phyloP scores from a whole-genome alignment of 2,797 vertebrate species.

The Oreonectes daqikongensis region DNA sequence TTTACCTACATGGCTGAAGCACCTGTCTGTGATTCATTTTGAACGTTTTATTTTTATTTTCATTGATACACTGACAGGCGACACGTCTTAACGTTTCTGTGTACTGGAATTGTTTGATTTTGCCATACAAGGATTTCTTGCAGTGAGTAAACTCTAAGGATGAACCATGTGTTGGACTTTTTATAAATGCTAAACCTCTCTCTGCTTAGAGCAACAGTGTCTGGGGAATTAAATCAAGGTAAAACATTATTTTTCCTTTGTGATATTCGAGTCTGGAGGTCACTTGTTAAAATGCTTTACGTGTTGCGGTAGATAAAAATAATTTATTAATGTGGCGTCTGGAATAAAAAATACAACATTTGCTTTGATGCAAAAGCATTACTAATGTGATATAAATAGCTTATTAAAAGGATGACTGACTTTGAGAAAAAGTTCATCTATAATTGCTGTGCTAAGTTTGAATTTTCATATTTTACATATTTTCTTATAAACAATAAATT shows the following conservation, averaged over 20 bases:
- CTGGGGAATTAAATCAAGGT: conserved; percentile 66
- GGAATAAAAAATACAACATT: neutral
- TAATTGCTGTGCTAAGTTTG: neutral
- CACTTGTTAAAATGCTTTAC: neutral
- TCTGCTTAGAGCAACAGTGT: conserved; percentile 49
- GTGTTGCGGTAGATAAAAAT: conserved; percentile 13
- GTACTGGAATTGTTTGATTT: conserved; percentile 29
- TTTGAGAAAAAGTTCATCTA: neutral
- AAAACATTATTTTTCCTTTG: conserved; percentile 53
- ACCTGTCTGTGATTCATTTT: conserved; percentile 49
- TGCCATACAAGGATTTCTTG: conserved; percentile 33
- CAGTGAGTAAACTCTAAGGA: conserved; percentile 60
- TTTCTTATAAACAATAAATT: too few species aligned
- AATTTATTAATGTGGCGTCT: conserved; percentile 28
- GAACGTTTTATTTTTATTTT: conserved; percentile 6
- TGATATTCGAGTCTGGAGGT: conserved; percentile 17
- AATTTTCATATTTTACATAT: too few species aligned
- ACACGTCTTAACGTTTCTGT: neutral
- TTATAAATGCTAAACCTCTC: conserved; percentile 58
- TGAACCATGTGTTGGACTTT: conserved; percentile 53
- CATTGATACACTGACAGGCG: conserved; percentile 1
- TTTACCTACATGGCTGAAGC: conserved; percentile 53
- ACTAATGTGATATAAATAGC: neutral
- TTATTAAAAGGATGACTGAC: conserved; percentile 4
- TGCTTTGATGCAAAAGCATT: neutral